Base-by-base conservation (phyloP, 2,797 vertebrate genomes). In the Synanceia verrucosa region DNA sequence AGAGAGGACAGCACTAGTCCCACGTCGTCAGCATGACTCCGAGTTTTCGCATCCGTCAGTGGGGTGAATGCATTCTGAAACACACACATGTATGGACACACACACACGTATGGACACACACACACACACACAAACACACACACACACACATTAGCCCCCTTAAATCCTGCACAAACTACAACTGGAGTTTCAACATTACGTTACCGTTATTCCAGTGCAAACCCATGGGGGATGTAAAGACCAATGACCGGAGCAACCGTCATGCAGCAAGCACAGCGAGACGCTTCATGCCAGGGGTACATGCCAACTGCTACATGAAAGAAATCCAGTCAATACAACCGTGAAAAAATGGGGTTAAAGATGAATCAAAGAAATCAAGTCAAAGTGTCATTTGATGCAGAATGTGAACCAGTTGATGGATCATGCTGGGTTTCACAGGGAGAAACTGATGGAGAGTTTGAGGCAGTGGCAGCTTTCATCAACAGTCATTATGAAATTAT, bases 1-100 rank as follows among this genome's bases (percentile, higher is more conserved):
- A 98, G 97, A 93, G 97, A 98, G 95, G 97, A 98, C 94, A 98
- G 96, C 95, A 98, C 96, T 93, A 98, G 96, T 94, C 97, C 97
- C 90, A 98, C 96, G 90, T 98, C 97, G 82, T 98, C 97, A 81
- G 96, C 96, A 90, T 98, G 97, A 95, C 96, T 98, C 94, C 96
- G 96, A 94, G 96, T 96, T 96, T 98, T 98, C 96, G 95, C 96
- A 94, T 98, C 97, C 94, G 96, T 97, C 96, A 98, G 95, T 80
- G 97, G 97, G 94, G 96, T 94, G 93, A 98, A 98, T 91, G 96
- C 95, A 91, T 98, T 98, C 97, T 98, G 96, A 94, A 96, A 97
- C 93, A 96, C 46, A 91, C 39, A 64, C 61, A 68, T 7, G 23
- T 70, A 65, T 9, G 21, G 21, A 95, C 43, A 86, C 52, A 65